These are phyloP conservation scores for Myotis daubentonii DNA, from an alignment of 2,797 vertebrate genomes.

Conservation along the genomic window DNA sequence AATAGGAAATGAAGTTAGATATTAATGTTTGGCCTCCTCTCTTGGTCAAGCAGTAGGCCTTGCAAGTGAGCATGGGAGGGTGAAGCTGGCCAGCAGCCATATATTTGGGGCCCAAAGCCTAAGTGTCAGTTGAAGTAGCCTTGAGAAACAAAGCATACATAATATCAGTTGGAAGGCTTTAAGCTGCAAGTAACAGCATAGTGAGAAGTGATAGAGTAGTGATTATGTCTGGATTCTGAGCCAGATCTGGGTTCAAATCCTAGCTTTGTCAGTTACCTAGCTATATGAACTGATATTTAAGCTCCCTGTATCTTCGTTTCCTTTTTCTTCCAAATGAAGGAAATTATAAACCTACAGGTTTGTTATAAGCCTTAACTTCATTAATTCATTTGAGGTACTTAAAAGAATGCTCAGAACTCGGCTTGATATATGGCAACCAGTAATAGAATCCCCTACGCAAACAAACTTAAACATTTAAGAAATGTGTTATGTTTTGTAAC, in stretches of 20 bases:
- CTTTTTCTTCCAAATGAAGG: constrained; percentile 22
- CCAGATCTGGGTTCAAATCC: neutral
- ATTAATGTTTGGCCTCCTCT: neutral
- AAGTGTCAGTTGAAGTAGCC: neutral
- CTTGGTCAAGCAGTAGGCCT: neutral
- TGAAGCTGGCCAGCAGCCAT: neutral
- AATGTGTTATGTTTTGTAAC: neutral
- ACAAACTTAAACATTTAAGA: neutral
- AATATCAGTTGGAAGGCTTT: neutral
- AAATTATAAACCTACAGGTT: neutral
- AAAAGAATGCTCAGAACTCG: neutral
- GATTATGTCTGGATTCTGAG: neutral
- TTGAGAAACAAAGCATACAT: neutral
- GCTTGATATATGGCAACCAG: too few relatives aligned
- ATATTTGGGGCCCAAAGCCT: neutral
- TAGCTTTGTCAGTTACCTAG: neutral
- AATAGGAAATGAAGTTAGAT: neutral
- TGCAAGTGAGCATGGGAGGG: neutral
- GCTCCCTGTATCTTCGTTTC: neutral
- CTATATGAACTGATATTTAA: neutral
- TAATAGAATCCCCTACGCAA: too few relatives aligned
- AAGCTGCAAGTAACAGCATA: neutral
- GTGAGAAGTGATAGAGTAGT: neutral
- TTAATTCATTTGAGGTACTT: neutral
- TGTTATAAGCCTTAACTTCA: neutral